Evolutionary conservation across 1,140 invertebrate species (phyloP).

Genomic region (Drosophila parabipectinata): DNA sequence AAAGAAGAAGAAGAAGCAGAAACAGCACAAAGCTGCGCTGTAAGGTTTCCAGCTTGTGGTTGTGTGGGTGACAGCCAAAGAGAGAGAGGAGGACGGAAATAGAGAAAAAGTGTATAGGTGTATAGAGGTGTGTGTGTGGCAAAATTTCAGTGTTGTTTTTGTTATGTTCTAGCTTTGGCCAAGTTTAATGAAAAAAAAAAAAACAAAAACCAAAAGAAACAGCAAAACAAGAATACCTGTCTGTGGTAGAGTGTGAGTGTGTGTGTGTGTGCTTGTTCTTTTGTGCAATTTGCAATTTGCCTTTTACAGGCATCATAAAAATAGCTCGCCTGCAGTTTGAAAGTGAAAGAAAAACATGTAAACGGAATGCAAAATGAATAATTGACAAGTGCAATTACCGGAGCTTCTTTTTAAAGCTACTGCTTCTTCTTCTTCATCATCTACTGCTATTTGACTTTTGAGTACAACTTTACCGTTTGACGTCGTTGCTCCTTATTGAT

Average conservation of each 20-base stretch:
- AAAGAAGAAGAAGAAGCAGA: constrained; percentile 61
- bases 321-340: constrained; percentile 54
- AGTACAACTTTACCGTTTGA: constrained; percentile 38
- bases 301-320: constrained; percentile 65
- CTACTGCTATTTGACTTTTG: constrained; percentile 22
- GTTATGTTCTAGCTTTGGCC: constrained; percentile 76
- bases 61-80: constrained; percentile 23
- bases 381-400: constrained; percentile 29
- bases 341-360: constrained; percentile 54
- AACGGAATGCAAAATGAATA: constrained; percentile 28
- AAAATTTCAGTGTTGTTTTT: constrained; percentile 73
- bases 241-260: constrained; percentile 7
- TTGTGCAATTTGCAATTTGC: constrained; percentile 65
- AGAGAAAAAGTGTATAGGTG: constrained; percentile 32
- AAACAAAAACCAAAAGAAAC: constrained; percentile 45
- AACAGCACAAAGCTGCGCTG: constrained; percentile 77
- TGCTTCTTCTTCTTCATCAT: constrained; percentile 28
- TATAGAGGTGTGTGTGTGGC: constrained; percentile 13
- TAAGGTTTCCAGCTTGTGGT: constrained; percentile 63
- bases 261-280: constrained; percentile 45
- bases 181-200: constrained; percentile 65
- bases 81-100: constrained; percentile 27
- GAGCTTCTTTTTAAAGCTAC: constrained; percentile 5
- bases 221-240: constrained; percentile 31
- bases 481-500: constrained; percentile 55